Conservation (phyloP, 2,888 invertebrate genomes). For the Polydrusus cervinus region DNA sequence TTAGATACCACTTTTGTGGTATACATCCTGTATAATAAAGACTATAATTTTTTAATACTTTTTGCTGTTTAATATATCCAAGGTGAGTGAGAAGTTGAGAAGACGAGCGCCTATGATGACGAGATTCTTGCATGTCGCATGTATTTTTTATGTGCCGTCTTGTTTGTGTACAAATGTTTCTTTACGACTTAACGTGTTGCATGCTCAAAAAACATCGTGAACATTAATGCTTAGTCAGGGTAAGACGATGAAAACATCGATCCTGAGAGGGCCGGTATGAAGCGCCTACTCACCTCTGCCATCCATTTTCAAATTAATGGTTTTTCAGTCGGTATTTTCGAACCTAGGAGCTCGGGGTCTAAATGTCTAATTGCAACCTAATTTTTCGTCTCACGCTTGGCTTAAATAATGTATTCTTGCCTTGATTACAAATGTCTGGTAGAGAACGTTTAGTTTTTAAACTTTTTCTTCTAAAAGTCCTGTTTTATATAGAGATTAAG, state of each 20-base stretch:
- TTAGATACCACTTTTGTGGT: not conserved
- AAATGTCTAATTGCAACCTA: no score
- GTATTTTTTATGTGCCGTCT: conserved; percentile 7
- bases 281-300: no score
- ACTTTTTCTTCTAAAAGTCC: no score
- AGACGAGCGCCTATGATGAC: conserved; percentile 38
- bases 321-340: no score
- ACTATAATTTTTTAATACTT: conserved; percentile 31
- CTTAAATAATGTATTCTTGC: no score
- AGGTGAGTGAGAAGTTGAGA: conserved; percentile 40
- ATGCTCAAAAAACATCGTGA: conserved; percentile 6
- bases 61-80: conserved; percentile 29
- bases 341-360: no score
- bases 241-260: not conserved
- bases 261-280: no score
- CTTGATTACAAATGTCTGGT: no score
- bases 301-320: no score
- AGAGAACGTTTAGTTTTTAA: no score
- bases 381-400: no score
- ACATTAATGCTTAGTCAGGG: not conserved
- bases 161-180: not conserved
- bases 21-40: conserved; percentile 36
- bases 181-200: not conserved
- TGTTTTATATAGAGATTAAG: no score
- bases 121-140: conserved; percentile 36